Evolutionary conservation across 2,888 invertebrate genomes (phyloP).

Genomic region (Nomada ferruginata): DNA sequence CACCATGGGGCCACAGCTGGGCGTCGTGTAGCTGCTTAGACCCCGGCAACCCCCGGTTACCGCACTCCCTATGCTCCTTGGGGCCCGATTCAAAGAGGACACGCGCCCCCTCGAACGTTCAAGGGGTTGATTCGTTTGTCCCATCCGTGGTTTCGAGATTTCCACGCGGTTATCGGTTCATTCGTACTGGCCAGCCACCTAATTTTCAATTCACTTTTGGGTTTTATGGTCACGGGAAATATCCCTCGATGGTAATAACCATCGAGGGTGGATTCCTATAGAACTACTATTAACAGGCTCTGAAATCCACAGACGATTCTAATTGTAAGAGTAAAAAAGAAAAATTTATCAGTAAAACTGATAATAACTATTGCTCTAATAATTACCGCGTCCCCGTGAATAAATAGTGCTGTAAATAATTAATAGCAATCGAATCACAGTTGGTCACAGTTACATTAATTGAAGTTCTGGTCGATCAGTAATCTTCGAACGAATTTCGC

Average conservation of each 20-base stretch:
- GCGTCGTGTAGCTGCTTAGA: slow-evolving; percentile 75
- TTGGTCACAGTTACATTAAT: too few species aligned
- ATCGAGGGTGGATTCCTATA: neutral
- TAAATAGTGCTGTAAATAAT: too few species aligned
- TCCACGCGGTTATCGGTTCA: slow-evolving; percentile 26
- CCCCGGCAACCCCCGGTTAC: slow-evolving; percentile 30
- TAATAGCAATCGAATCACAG: too few species aligned
- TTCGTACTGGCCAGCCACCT: neutral
- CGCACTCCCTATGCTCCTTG: slow-evolving; percentile 45
- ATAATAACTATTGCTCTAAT: too few species aligned
- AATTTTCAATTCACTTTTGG: slow-evolving; percentile 28
- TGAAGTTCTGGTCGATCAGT: too few species aligned
- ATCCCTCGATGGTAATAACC: too few species aligned
- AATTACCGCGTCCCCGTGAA: too few species aligned
- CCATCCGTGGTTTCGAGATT: slow-evolving; percentile 42
- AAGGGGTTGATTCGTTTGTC: slow-evolving; percentile 30
- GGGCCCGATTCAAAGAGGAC: slow-evolving; percentile 69
- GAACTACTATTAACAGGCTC: too few species aligned
- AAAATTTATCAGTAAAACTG: too few species aligned
- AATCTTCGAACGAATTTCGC: neutral
- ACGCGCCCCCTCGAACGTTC: slow-evolving; percentile 57
- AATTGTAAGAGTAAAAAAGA: too few species aligned
- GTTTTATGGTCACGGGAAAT: neutral
- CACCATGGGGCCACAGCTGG: slow-evolving; percentile 79
- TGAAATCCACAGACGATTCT: too few species aligned